A percentile compares a stretch with the other conserved stretches of the same genome.
Conservation (phyloP, 2,888 invertebrate genomes). For the Gisinianus flammeolus region DNA sequence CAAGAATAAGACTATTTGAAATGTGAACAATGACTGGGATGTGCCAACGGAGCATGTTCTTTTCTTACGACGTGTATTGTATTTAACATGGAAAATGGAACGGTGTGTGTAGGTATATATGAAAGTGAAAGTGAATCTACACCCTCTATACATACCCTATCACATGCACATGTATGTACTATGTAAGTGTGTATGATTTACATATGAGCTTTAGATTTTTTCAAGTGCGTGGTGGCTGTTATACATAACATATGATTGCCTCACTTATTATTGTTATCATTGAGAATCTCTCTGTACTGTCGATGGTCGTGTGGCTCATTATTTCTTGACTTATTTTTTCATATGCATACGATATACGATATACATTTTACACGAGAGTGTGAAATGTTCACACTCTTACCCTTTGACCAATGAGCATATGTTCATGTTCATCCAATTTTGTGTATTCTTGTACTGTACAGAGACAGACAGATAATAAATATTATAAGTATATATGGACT, state of each 20-base stretch:
- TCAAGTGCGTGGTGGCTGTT: background rate
- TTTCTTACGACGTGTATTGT: background rate
- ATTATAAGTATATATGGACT: no score
- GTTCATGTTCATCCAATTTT: no score
- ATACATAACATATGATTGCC: background rate
- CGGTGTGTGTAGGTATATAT: background rate
- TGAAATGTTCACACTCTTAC: no score
- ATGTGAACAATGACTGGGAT: background rate
- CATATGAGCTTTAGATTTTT: background rate
- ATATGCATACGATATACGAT: no score
- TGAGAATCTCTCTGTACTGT: background rate
- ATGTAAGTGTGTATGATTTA: background rate
- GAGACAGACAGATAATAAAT: no score
- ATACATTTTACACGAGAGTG: no score
- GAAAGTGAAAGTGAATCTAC: background rate
- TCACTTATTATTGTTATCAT: background rate
- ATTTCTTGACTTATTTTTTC: no score
- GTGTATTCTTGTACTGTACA: no score
- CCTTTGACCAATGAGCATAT: no score
- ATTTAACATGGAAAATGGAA: background rate
- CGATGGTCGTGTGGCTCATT: background rate
- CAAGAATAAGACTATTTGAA: background rate
- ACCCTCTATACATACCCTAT: background rate
- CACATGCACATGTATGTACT: no score
- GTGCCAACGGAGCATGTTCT: no score